Base-by-base conservation (phyloP, 2,888 invertebrate species). In the Euplexia lucipara region DNA sequence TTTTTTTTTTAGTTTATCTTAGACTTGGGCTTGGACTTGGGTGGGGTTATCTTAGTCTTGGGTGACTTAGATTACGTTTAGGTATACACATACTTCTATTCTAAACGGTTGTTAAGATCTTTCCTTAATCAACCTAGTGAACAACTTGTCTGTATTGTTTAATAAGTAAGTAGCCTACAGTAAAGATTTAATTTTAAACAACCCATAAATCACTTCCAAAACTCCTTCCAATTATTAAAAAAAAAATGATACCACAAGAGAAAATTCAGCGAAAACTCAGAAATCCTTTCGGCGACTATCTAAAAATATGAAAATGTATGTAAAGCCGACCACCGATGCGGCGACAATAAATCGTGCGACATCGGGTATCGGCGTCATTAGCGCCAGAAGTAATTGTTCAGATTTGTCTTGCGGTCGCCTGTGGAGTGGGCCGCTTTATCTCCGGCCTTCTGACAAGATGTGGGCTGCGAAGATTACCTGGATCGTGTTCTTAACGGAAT, bases 281-380 rank as follows among this genome's bases (percentile, higher is more conserved):
- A 83, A 89, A 90, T 88, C 90, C 89, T 91, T 92, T 91, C 85
- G 82, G 79, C 66, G 58, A 18, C 37, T 69, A 88, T 89, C 88
- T 85, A 79, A 83, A 88, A 90, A 91, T 92, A 92, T 93, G 91
- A 91, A 91, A 92, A 91, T 92, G 81, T 92, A 92, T 92, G 92
- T 93, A 92, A 92, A 93, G 90, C 91, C 88, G 86, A 80, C 84
- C 88, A 88, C 85, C 84, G 90, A 90, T 87, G 90, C 83, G 78
- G 84, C 82, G 90, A 87, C 91, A 84, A 93, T 93, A 93, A 93
- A 93, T 93, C 91, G 90, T 87, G 82, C 79, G 83, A 76, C 88
- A 88, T 89, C 89, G 90, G n/a, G 89, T 92, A 91, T 92, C 92
- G 87, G 84, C 82, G 90, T 92, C 92, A 93, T 93, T 93, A 93